Base-by-base conservation (phyloP, 2,888 invertebrate genomes). In the Helobdella robusta region DNA sequence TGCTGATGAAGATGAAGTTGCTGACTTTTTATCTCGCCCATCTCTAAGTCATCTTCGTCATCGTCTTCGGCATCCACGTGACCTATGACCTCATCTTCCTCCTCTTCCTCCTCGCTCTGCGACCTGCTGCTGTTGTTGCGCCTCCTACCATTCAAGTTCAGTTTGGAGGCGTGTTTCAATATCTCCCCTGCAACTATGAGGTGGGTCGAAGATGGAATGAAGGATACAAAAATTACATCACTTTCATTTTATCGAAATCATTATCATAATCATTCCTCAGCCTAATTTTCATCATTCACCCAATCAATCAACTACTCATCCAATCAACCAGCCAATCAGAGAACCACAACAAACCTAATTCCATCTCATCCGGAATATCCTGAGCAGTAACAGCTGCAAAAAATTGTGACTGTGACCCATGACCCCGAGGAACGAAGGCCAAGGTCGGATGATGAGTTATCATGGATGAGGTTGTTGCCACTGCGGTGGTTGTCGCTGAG, bases 71-170 rank as follows among this genome's bases (percentile, higher is more conserved):
- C n/a, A 50, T 11, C 20, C 20, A 28, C 18, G 28, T 30, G 20
- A 61, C 44, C 61, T 40, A 30, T 30, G 20, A 25, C 61, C 8
- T 61, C 61, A 8, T 59, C 65, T 5, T 65, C 65, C 48, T 65
- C 65, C 32, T 65, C 62, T 23, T 62, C 62, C 4, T 62, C 62
- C 3, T 62, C 62, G 34, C 62, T 62, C 23, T 62, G 50, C 34
- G 62, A 62, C 20, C 46, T 28, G 30, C 62, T 62, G 50, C 28
- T 28, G 34, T 30, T 48, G 28, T 28, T n/a, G 23, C 50, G 62
- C 30, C 32, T 54, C 6, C 30, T 28, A n/a, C 32, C 28, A 6
- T 54, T 54, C 20, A 25, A 50, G 50, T n/a, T 20, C 54, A 54
- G 28, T 18, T 25, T 28, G 30, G 30, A 54, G 50, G 36, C 60